These are phyloP conservation scores for fruit fly (Drosophila melanogaster) DNA, from an alignment of 1,140 invertebrate species.

Conservation along the genomic window DNA sequence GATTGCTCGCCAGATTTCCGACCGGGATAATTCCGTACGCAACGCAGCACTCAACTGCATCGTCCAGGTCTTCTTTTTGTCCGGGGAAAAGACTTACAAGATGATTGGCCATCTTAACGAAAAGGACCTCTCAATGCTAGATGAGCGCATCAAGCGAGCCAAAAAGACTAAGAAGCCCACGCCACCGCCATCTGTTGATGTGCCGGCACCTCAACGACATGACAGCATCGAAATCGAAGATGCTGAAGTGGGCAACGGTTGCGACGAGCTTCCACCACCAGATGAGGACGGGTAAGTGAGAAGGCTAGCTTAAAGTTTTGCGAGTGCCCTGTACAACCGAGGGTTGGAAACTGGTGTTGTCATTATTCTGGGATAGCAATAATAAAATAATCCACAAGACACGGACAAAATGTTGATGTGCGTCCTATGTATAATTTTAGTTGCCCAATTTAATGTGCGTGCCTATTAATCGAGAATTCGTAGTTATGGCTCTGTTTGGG, in stretches of 20 bases:
- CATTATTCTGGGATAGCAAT: background rate
- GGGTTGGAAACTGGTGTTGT: constrained; percentile 27
- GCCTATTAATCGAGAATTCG: too few relatives aligned
- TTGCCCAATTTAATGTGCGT: background rate
- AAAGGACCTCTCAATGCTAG: constrained; percentile 96
- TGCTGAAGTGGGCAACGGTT: constrained; percentile 64
- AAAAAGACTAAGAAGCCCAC: constrained; percentile 88
- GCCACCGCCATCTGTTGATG: constrained; percentile 63
- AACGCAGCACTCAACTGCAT: constrained; percentile 98
- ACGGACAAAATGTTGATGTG: background rate
- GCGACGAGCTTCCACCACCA: constrained; percentile 79
- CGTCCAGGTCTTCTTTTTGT: constrained; percentile 94
- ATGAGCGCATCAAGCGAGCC: constrained; percentile 96
- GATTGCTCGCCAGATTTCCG: constrained; percentile 96
- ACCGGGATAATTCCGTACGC: constrained; percentile 97
- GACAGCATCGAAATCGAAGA: constrained; percentile 84
- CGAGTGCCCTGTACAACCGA: constrained; percentile 22
- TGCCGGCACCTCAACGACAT: constrained; percentile 72
- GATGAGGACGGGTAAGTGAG: constrained; percentile 75
- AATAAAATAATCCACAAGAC: background rate
- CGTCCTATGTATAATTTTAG: background rate
- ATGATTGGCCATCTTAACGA: constrained; percentile 95
- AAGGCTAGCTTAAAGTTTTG: background rate
- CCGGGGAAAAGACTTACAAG: constrained; percentile 96
- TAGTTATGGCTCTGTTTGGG: too few relatives aligned